These are phyloP conservation scores for Carassius carassius DNA, from an alignment of 2,113 vertebrate species.

Conservation along the genomic window DNA sequence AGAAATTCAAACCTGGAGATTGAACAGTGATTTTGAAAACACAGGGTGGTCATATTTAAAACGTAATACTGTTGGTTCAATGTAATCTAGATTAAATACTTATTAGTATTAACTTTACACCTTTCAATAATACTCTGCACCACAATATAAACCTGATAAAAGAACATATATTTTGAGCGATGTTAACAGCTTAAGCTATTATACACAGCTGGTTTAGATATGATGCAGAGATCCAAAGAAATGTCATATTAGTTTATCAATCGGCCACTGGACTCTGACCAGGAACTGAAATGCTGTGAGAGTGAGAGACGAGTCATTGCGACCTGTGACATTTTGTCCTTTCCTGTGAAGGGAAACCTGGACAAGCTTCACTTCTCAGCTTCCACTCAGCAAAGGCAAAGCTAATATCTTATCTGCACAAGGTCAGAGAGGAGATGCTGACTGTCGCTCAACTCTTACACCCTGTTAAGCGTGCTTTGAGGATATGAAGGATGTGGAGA, in stretches of 20 bases:
- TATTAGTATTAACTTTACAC: not conserved
- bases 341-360: constrained; percentile 27
- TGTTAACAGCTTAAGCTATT: not conserved
- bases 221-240: constrained; percentile 3
- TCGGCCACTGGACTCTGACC: not conserved
- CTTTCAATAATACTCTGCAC: not conserved
- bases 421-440: constrained; percentile 18
- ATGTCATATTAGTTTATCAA: constrained; percentile 34
- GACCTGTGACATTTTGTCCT: constrained; percentile 40
- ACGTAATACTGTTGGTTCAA: not conserved
- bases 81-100: not conserved
- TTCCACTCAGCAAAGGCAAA: constrained; percentile 23
- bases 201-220: constrained; percentile 16
- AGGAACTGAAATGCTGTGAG: constrained; percentile 9
- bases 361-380: constrained; percentile 23
- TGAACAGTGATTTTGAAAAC: not conserved
- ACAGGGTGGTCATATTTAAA: not conserved
- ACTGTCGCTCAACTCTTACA: constrained; percentile 24
- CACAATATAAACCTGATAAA: not conserved
- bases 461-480: not conserved
- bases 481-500: not conserved
- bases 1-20: not conserved
- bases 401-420: constrained; percentile 17
- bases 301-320: not conserved
- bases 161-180: not conserved